Percentiles rank a stretch among this genome's conserved stretches.
These are phyloP conservation scores for Maconellicoccus hirsutus DNA, from an alignment of 1,140 invertebrate species.

Conservation along the genomic window DNA sequence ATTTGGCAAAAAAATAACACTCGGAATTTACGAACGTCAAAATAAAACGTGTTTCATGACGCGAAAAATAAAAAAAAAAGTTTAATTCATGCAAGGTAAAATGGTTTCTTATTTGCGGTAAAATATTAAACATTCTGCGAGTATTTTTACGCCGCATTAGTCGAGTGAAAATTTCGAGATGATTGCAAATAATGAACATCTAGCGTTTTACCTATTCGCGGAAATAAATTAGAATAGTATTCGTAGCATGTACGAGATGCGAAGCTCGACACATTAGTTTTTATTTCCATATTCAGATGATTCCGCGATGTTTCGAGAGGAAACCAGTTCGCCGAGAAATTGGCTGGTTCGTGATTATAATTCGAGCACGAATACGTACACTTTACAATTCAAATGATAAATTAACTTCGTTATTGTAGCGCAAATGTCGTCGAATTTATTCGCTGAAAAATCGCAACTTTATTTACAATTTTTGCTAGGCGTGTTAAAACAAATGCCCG, in stretches of 20 bases:
- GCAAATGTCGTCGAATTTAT: background rate
- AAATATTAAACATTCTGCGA: too few species aligned
- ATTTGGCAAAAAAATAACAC: too few species aligned
- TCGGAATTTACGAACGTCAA: too few species aligned
- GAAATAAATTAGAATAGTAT: too few species aligned
- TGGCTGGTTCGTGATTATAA: background rate
- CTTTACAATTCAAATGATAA: conserved; percentile 10
- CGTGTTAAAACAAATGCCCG: background rate
- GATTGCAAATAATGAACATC: too few species aligned
- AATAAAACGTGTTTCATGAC: background rate
- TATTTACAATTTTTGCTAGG: background rate
- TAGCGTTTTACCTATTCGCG: too few species aligned
- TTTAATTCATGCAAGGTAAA: background rate
- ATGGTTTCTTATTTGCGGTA: too few species aligned
- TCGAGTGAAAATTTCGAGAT: background rate
- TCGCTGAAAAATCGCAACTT: background rate
- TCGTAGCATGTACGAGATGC: too few species aligned
- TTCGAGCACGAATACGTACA: background rate
- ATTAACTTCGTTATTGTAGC: background rate
- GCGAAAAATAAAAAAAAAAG: background rate
- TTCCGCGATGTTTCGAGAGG: background rate
- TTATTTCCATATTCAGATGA: background rate
- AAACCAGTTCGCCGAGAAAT: background rate
- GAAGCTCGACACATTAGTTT: background rate
- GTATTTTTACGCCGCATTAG: background rate